Percentiles rank a stretch among this genome's conserved stretches.
These are phyloP conservation scores for Ellobium chinense DNA, from an alignment of 2,888 invertebrate genomes.

Conservation along the genomic window DNA sequence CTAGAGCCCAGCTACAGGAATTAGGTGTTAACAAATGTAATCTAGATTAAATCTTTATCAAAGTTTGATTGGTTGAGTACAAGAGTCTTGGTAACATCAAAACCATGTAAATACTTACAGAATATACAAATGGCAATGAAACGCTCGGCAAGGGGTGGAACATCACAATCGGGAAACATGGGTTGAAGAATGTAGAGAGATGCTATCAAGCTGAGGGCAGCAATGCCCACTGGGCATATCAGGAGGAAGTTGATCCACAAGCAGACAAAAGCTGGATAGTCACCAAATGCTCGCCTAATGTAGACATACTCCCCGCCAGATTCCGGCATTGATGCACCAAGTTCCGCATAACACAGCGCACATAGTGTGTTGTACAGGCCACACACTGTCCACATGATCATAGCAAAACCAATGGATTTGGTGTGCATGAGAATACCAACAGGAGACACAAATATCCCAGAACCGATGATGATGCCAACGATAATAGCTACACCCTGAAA, in stretches of 20 bases:
- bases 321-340: conserved; percentile 91
- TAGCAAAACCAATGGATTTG: conserved; percentile 86
- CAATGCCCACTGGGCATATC: conserved; percentile 75
- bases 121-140: conserved; percentile 72
- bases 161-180: conserved; percentile 72
- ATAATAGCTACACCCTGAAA: conserved; percentile 95
- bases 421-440: conserved; percentile 90
- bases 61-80: too few species aligned
- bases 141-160: conserved; percentile 65
- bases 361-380: conserved; percentile 88
- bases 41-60: too few species aligned
- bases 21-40: too few species aligned
- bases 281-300: conserved; percentile 75
- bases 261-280: conserved; percentile 74
- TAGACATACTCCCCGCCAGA: conserved; percentile 81
- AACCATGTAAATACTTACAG: conserved; percentile 65
- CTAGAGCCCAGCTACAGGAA: too few species aligned
- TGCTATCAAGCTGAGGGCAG: conserved; percentile 76
- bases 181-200: conserved; percentile 76
- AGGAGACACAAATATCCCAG: conserved; percentile 97
- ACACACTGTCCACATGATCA: conserved; percentile 93
- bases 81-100: neutral
- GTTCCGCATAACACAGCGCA: conserved; percentile 93
- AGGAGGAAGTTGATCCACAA: conserved; percentile 76
- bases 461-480: conserved; percentile 95